Base-by-base conservation (phyloP, 92 coral and sea anemone genomes). In the Porites rus region DNA sequence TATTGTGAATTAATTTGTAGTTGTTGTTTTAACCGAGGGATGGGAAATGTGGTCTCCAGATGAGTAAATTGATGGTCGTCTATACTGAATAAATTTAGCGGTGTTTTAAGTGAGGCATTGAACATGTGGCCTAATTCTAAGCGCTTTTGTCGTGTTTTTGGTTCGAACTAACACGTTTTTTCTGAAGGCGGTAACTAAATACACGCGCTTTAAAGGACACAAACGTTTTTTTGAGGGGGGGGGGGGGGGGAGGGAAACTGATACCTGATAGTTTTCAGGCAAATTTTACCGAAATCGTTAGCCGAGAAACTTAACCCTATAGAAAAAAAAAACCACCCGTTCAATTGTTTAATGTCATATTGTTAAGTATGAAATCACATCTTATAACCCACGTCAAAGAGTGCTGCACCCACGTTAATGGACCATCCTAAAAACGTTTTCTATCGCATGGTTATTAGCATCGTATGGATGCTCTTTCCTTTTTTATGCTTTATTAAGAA, bases 311-410 rank as follows among this genome's bases (percentile, higher is more conserved):
- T 38, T 38, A 38, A 38, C 46, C 46, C 46, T 28, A 4, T 28
- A 28, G 31, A 24, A 1, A 24, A 24, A 24, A 24, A 24, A 24
- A 24, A n/a, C n/a, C 25, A 24, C 25, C 25, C 25, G 63, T 77
- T 63, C 56, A 43, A 31, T 63, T 65, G 82, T 43, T 78, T 63
- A 31, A 12, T 24, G 43, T 78, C 46, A 46, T 17, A 64, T 65
- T 78, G 82, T 78, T n/a, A 10, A 21, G 6, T 28, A 64, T 78
- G 46, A 61, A 43, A 56, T 63, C 82, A 31, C 43, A 63, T 46
- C 71, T 16, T 1, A 2, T 6, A 19, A 43, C 46, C 70, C 22
- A 24, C 59, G 72, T 38, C 61, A 38, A 38, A 38, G 46, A 38
- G 46, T 56, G 11, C 16, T 56, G 61, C 17, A 56, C 13, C 16